phyloP scores from a whole-genome alignment of 2,888 invertebrate genomes.

The Fragum sueziense region DNA sequence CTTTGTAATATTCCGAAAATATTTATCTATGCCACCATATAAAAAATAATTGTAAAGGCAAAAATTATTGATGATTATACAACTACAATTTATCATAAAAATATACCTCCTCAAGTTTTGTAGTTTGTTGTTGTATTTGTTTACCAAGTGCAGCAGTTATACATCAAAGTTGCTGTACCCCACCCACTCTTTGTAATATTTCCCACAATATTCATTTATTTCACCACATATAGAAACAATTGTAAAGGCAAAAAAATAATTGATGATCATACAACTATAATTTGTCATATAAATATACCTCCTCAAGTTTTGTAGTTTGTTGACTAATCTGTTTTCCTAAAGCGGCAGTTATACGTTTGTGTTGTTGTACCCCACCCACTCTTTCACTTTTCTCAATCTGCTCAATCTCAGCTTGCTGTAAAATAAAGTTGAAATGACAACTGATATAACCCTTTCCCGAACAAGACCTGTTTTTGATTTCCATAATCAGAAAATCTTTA shows the following conservation, averaged over 20 bases:
- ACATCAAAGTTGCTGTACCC: constrained; percentile 81
- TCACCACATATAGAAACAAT: too few species aligned
- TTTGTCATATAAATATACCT: constrained; percentile 65
- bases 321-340: constrained; percentile 81
- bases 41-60: too few species aligned
- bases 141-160: constrained; percentile 77
- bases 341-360: constrained; percentile 79
- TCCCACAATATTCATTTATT: too few species aligned
- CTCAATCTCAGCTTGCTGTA: constrained; percentile 81
- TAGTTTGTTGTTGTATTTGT: constrained; percentile 78
- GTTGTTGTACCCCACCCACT: constrained; percentile 80
- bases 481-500: too few species aligned
- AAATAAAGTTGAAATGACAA: constrained; percentile 2
- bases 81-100: too few species aligned
- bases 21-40: too few species aligned
- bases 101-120: constrained; percentile 74
- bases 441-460: too few species aligned
- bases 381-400: constrained; percentile 82
- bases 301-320: constrained; percentile 70
- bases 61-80: too few species aligned
- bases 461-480: too few species aligned
- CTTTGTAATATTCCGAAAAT: too few species aligned
- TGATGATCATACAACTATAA: too few species aligned
- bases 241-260: too few species aligned
- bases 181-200: constrained; percentile 78